A percentile compares a stretch with the other conserved stretches of the same genome.
Conservation (phyloP, 2,797 vertebrate species). For the Todus mexicanus region DNA sequence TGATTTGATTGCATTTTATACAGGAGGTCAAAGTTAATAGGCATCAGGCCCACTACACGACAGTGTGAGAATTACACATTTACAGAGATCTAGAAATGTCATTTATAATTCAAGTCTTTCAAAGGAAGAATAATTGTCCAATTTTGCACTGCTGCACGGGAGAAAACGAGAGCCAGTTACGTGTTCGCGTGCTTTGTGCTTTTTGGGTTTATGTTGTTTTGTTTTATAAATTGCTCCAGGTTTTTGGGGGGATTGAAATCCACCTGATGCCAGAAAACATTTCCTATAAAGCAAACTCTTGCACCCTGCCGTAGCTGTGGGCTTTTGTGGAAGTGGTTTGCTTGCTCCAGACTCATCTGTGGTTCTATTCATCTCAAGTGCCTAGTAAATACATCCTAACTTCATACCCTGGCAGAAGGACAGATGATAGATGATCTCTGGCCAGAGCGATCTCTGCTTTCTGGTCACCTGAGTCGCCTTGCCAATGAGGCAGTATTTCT, state of each 20-base stretch:
- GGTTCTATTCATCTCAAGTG: background rate
- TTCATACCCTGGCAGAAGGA: background rate
- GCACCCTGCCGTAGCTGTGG: background rate
- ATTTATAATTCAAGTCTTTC: constrained; percentile 31
- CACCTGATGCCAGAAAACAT: background rate
- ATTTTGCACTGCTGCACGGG: background rate
- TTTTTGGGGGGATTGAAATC: background rate
- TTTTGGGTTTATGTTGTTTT: background rate
- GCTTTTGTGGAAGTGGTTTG: background rate
- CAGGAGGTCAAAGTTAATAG: background rate
- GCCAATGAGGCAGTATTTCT: constrained; percentile 19
- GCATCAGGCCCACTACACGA: background rate
- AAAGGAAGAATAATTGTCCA: background rate
- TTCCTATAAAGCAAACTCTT: background rate
- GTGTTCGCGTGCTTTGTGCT: background rate
- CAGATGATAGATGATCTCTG: background rate
- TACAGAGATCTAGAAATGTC: background rate
- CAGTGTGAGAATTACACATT: background rate
- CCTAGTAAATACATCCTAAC: background rate
- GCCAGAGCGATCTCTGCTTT: background rate
- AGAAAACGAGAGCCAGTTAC: background rate
- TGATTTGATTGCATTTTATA: background rate
- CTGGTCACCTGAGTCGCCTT: background rate
- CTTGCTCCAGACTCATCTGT: background rate
- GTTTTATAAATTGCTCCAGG: background rate